Conservation (phyloP, 2,113 vertebrate genomes). For the Oreochromis spilurus region DNA sequence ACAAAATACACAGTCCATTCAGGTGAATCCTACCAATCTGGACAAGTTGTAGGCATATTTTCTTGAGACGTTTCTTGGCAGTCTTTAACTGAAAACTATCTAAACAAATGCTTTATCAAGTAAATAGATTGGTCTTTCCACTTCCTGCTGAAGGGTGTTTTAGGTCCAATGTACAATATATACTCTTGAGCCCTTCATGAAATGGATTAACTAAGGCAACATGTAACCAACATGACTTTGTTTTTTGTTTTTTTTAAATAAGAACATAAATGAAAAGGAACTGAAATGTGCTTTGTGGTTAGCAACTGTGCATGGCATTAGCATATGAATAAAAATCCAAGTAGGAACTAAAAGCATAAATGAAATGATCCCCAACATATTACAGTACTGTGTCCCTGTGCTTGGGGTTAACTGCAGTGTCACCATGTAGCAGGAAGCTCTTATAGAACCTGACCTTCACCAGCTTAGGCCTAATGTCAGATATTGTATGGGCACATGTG, state of each 20-base stretch:
- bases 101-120: slow-evolving; percentile 54
- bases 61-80: neutral
- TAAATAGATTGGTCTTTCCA: slow-evolving; percentile 46
- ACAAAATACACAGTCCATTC: slow-evolving; percentile 36
- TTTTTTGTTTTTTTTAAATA: neutral
- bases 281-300: neutral
- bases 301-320: neutral
- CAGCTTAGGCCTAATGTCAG: neutral
- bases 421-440: slow-evolving; percentile 13
- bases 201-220: slow-evolving; percentile 69
- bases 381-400: slow-evolving; percentile 42
- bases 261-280: slow-evolving; percentile 25
- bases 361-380: neutral
- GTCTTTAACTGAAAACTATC: slow-evolving; percentile 37
- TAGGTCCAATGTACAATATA: slow-evolving; percentile 48
- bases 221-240: slow-evolving; percentile 12
- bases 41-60: slow-evolving; percentile 42
- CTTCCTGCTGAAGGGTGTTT: slow-evolving; percentile 38
- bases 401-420: slow-evolving; percentile 37
- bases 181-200: slow-evolving; percentile 49
- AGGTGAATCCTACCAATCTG: slow-evolving; percentile 36
- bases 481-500: neutral
- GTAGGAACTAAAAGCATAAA: neutral
- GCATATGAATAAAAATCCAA: neutral
- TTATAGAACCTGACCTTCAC: neutral